These are phyloP conservation scores for Melikaiella ostensackeni DNA, from an alignment of 2,888 invertebrate species.

Conservation along the genomic window DNA sequence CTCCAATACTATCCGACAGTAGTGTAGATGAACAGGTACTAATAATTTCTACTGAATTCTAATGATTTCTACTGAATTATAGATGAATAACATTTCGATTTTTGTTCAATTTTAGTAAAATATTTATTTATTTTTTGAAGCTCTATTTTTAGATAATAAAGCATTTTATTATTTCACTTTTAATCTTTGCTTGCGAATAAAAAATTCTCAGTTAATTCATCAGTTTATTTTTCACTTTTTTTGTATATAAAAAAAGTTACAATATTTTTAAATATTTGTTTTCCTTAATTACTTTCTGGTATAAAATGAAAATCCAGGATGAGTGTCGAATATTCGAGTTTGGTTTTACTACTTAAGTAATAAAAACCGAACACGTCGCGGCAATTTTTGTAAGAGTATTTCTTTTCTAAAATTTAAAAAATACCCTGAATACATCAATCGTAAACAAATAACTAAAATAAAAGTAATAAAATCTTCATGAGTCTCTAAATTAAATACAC, in stretches of 20 bases:
- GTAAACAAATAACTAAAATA: not conserved
- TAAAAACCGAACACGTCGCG: not conserved
- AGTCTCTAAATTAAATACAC: not conserved
- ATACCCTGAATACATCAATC: not conserved
- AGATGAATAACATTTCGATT: no score
- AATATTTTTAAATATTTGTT: not conserved
- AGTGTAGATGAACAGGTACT: no score
- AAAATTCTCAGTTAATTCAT: no score
- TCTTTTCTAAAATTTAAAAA: not conserved
- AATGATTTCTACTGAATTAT: no score
- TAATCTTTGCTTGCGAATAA: no score
- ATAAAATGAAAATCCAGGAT: not conserved
- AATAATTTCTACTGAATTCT: no score
- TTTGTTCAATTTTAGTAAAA: no score
- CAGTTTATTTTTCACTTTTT: no score
- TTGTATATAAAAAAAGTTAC: not conserved
- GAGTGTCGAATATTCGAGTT: not conserved
- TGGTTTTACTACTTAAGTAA: not conserved
- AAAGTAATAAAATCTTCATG: not conserved
- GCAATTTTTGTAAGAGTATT: not conserved
- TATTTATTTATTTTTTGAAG: no score
- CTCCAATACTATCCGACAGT: no score
- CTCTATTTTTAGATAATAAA: no score
- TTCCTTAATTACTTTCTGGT: not conserved
- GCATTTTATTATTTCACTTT: no score